Evolutionary conservation across 2,113 vertebrate species (phyloP), one percentile per base, ranked within the genome.

Genomic region (Sturnira hondurensis): DNA sequence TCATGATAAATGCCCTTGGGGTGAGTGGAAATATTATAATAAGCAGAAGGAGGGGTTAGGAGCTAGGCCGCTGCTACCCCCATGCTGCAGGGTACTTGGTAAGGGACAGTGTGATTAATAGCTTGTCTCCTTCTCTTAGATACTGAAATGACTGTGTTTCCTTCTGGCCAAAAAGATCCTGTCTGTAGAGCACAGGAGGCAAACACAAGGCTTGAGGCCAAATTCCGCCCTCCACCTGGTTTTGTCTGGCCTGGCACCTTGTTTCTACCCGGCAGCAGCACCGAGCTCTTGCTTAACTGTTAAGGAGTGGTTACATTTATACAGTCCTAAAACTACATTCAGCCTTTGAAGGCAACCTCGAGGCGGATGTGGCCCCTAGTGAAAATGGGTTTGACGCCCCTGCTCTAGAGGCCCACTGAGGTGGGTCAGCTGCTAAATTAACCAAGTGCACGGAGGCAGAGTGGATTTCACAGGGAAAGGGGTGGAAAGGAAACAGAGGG

Each of bases 381-480:
- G 56, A 58, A 24, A 58, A 24, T 58, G 56, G 10, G 56, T 58
- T 58, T 58, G 56, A 58, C 56, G 24, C 56, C 56, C 56, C 56
- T 58, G 20, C 2, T 81, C 41, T 58, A 45, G 33, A 67, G 24
- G 20, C 36, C 77, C 41, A 17, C 63, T 31, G 19, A 58, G 16
- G 20, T 17, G 36, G 36, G 13, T 26, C 43, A 20, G 31, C 38
- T 45, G 50, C 65, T 41, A 26, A 84, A 52, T 2, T n/a, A 33
- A 71, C 45, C 15, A 74, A 8, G 3, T 56, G 17, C 24, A 76
- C 9, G 4, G 2, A 83, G 10, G 17, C 11, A 70, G 47, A 11
- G 33, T 83, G 19, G 10, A 70, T 33, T 87, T 84, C 33, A 47
- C 11, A 41, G 85, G 41, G 20, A 71, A 93, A 89, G 87, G 47